Percentiles rank a stretch among this genome's conserved stretches.
phyloP scores from a whole-genome alignment of 2,113 vertebrate genomes.

The Plotosus lineatus region DNA sequence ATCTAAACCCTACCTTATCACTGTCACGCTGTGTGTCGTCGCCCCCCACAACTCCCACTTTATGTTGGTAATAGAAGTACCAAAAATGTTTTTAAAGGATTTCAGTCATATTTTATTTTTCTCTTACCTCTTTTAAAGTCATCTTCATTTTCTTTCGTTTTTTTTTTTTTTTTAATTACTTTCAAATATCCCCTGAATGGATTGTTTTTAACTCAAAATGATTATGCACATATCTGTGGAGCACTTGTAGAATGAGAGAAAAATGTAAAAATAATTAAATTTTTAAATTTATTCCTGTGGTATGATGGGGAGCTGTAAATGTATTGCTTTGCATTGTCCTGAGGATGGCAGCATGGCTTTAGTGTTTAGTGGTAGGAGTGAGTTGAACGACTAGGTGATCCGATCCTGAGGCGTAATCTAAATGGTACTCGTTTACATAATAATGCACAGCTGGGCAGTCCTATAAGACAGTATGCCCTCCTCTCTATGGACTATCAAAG shows the following conservation, averaged over 20 bases:
- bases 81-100: slow-evolving; percentile 36
- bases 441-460: slow-evolving; percentile 49
- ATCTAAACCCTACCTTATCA: slow-evolving; percentile 46
- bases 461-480: slow-evolving; percentile 32
- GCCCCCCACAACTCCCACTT: too few species aligned
- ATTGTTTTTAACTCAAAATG: slow-evolving; percentile 21
- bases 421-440: slow-evolving; percentile 58
- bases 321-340: slow-evolving; percentile 43
- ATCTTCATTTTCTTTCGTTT: neutral
- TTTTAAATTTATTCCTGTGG: slow-evolving; percentile 44
- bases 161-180: slow-evolving; percentile 26
- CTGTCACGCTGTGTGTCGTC: neutral
- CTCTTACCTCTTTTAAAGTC: neutral
- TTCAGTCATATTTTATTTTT: slow-evolving; percentile 9
- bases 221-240: neutral
- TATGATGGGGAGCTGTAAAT: slow-evolving; percentile 15
- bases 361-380: neutral
- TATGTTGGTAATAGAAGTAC: slow-evolving; percentile 43
- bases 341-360: slow-evolving; percentile 50
- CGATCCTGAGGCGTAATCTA: slow-evolving; percentile 22
- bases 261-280: too few species aligned
- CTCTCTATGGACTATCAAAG: slow-evolving; percentile 20
- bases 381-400: slow-evolving; percentile 11
- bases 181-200: slow-evolving; percentile 41
- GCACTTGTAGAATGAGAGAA: slow-evolving; percentile 33